A percentile compares a stretch with the other conserved stretches of the same genome.
These are phyloP conservation scores for Orthochromis indermauri DNA, from an alignment of 2,113 vertebrate species.

Conservation along the genomic window DNA sequence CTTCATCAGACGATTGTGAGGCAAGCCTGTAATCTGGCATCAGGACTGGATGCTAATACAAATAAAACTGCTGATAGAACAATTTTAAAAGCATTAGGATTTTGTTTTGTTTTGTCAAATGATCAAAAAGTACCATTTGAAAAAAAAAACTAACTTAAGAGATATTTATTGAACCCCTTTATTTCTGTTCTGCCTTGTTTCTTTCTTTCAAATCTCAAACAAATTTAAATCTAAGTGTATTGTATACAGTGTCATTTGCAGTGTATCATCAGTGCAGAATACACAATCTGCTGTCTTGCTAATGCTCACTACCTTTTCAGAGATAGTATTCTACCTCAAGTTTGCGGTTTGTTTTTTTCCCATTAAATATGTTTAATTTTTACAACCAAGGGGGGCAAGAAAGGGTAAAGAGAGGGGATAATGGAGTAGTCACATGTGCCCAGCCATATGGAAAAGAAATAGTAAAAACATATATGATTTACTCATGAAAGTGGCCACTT, in stretches of 20 bases:
- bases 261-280: background rate
- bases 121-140: background rate
- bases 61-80: background rate
- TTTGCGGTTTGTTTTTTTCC: background rate
- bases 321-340: background rate
- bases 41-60: background rate
- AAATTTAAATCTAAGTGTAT: background rate
- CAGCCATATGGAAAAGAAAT: too few species aligned
- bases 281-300: background rate
- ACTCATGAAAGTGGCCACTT: too few species aligned
- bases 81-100: background rate
- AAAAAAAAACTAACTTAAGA: background rate
- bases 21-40: background rate
- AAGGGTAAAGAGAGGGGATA: background rate
- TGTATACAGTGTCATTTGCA: background rate
- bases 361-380: background rate
- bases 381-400: background rate
- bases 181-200: background rate
- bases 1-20: background rate
- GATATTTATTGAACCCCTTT: background rate
- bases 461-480: too few species aligned
- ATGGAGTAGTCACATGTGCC: background rate
- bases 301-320: background rate
- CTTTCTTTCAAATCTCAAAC: background rate
- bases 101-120: background rate